Conservation (phyloP, 1,140 invertebrate species). For the Anastrepha ludens region DNA sequence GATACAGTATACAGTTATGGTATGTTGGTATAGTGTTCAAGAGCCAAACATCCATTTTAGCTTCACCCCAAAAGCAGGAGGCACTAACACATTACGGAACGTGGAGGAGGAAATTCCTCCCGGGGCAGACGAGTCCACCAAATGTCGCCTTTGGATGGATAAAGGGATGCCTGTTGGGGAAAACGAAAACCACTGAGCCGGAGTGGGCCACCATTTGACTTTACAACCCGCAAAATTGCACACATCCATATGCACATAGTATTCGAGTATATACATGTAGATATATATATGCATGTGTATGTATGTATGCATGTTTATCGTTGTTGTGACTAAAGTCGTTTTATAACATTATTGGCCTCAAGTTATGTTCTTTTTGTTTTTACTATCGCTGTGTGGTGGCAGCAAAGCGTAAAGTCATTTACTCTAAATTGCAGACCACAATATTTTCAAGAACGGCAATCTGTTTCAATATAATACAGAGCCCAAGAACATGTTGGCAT, state of each 20-base stretch:
- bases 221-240: slow-evolving; percentile 1
- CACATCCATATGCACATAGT: background rate
- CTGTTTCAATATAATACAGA: slow-evolving; percentile 73
- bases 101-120: background rate
- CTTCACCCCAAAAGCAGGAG: background rate
- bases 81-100: background rate
- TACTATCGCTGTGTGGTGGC: slow-evolving; percentile 44
- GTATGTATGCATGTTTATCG: background rate
- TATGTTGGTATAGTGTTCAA: background rate
- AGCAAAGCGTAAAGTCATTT: slow-evolving; percentile 65
- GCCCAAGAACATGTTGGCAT: slow-evolving; percentile 53
- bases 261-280: too few species aligned
- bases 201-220: slow-evolving; percentile 8
- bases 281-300: background rate
- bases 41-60: background rate
- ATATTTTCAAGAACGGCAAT: slow-evolving; percentile 69
- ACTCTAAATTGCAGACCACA: slow-evolving; percentile 73
- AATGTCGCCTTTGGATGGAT: background rate
- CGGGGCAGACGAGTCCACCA: background rate
- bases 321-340: slow-evolving; percentile 20
- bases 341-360: slow-evolving; percentile 49
- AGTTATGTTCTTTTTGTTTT: slow-evolving; percentile 27
- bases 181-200: background rate
- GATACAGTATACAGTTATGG: background rate
- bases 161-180: background rate